Evolutionary conservation across 2,113 vertebrate genomes (phyloP).

Genomic region (Anarhynchus alexandrinus): DNA sequence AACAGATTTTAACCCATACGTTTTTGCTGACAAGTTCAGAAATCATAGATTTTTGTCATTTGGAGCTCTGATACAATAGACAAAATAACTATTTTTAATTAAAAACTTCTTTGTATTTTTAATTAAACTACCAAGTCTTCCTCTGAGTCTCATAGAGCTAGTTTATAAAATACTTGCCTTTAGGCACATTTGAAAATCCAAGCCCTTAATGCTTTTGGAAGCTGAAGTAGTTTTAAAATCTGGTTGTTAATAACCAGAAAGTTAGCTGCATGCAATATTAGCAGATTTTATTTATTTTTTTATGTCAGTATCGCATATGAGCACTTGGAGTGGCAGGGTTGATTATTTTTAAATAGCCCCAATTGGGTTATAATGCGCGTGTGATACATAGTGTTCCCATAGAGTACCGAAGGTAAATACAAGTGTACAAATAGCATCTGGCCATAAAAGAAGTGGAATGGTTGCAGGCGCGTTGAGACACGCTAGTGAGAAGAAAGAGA

Average conservation of each 20-base stretch:
- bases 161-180: not conserved
- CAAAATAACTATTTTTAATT: not conserved
- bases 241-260: not conserved
- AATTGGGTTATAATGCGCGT: not conserved
- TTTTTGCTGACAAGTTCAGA: not conserved
- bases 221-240: not conserved
- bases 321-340: not conserved
- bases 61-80: not conserved
- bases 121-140: not conserved
- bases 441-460: not conserved
- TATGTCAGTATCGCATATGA: not conserved
- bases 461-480: conserved; percentile 28
- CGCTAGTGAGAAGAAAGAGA: conserved; percentile 64
- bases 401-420: not conserved
- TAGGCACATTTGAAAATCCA: not conserved
- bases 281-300: not conserved
- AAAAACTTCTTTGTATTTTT: not conserved
- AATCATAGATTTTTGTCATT: not conserved
- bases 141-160: not conserved
- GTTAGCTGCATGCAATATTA: not conserved
- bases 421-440: not conserved
- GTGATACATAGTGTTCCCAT: not conserved
- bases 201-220: not conserved
- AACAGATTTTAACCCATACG: not conserved
- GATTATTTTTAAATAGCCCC: not conserved